A percentile compares a stretch with the other conserved stretches of the same genome.
Evolutionary conservation across 1,140 invertebrate species (phyloP).

Genomic region (Brachionus angularis): DNA sequence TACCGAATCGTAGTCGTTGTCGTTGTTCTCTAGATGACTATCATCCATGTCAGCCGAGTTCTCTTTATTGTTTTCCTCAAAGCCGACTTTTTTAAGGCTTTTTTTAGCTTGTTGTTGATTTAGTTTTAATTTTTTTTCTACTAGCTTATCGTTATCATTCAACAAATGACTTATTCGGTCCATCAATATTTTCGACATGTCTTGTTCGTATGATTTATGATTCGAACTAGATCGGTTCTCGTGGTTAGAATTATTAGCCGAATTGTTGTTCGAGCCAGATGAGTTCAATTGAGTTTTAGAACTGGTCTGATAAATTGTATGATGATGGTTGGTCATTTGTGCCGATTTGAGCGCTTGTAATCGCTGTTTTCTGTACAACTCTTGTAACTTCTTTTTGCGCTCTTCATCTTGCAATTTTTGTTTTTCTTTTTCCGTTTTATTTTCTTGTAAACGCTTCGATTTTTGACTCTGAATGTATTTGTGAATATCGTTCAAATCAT

Average conservation of each 20-base stretch:
- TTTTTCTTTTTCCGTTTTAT: conserved; percentile 18
- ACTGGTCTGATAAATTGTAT: neutral
- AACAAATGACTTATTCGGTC: conserved; percentile 38
- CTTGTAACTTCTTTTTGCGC: conserved; percentile 24
- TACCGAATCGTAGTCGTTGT: neutral
- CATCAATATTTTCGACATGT: conserved; percentile 36
- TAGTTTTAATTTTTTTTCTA: conserved; percentile 22
- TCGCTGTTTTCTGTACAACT: conserved; percentile 17
- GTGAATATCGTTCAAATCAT: conserved; percentile 29
- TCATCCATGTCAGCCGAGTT: neutral
- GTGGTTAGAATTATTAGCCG: conserved; percentile 6
- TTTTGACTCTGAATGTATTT: conserved; percentile 41
- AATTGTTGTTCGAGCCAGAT: neutral
- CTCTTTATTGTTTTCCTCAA: neutral
- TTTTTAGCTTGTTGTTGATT: neutral
- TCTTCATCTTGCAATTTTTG: conserved; percentile 28
- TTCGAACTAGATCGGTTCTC: neutral
- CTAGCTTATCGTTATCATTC: conserved; percentile 35
- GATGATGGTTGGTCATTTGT: too few species aligned
- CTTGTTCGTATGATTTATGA: neutral
- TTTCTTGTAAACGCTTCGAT: neutral
- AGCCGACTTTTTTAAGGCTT: conserved; percentile 4
- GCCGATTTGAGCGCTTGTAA: conserved; percentile 14
- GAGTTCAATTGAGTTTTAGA: conserved; percentile 16
- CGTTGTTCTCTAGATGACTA: neutral